These are phyloP conservation scores for Coreius guichenoti DNA, from an alignment of 2,797 vertebrate genomes.

Conservation along the genomic window DNA sequence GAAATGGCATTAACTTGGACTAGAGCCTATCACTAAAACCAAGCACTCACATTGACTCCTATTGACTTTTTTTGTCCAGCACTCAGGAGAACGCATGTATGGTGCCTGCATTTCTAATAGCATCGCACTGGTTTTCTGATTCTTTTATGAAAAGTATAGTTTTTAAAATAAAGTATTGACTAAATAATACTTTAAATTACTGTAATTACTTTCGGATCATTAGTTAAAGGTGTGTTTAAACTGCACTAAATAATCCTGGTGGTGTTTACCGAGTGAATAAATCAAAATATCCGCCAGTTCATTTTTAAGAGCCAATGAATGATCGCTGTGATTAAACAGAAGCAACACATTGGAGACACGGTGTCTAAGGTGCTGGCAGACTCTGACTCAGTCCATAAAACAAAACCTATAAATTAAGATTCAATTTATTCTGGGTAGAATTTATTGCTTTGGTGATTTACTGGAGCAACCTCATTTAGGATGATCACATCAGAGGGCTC, in stretches of 20 bases:
- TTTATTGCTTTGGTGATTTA: slow-evolving; percentile 59
- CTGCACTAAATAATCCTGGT: slow-evolving; percentile 25
- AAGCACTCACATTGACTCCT: slow-evolving; percentile 50
- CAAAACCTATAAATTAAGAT: slow-evolving; percentile 62
- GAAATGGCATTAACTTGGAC: slow-evolving; percentile 62
- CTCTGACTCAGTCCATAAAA: slow-evolving; percentile 43
- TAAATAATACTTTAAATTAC: neutral
- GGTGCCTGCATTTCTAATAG: slow-evolving; percentile 3
- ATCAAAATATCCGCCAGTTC: slow-evolving; percentile 33
- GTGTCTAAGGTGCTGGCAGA: slow-evolving; percentile 47
- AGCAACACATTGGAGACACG: slow-evolving; percentile 38
- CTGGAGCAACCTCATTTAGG: slow-evolving; percentile 56
- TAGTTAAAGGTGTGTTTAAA: slow-evolving; percentile 10
- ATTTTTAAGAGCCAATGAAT: slow-evolving; percentile 40
- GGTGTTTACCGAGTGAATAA: slow-evolving; percentile 28
- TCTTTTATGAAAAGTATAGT: neutral
- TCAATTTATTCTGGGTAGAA: slow-evolving; percentile 55
- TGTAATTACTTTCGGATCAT: neutral
- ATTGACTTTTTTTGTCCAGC: slow-evolving; percentile 39
- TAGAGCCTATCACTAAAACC: slow-evolving; percentile 50
- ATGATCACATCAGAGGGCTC: slow-evolving; percentile 62
- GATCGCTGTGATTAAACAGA: slow-evolving; percentile 29
- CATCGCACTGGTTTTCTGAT: neutral
- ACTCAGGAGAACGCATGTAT: slow-evolving; percentile 2
- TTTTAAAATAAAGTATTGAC: neutral